These are phyloP conservation scores for Zosterops borbonicus DNA, from an alignment of 2,113 vertebrate species.

Conservation along the genomic window DNA sequence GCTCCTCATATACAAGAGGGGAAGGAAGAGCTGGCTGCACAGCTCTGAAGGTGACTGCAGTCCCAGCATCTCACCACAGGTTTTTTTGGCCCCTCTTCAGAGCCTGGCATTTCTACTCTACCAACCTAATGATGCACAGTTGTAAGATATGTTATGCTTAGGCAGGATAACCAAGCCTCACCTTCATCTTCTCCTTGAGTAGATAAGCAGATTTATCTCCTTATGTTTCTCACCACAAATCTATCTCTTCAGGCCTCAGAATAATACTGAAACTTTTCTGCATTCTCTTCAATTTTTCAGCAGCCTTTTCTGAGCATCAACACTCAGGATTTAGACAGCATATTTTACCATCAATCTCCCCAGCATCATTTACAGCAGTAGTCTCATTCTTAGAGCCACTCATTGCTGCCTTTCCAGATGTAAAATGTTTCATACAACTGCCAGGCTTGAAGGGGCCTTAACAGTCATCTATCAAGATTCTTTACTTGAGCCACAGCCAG, in stretches of 20 bases:
- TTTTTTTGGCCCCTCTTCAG: not conserved
- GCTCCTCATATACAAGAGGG: not conserved
- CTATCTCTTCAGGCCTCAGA: not conserved
- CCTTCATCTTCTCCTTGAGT: not conserved
- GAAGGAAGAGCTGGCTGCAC: not conserved
- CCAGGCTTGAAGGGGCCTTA: not conserved
- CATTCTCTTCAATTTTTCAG: not conserved
- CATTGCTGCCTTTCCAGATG: not conserved
- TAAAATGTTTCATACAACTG: not conserved
- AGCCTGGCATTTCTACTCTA: not conserved
- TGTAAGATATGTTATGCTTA: not conserved
- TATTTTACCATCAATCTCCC: not conserved
- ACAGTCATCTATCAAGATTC: not conserved
- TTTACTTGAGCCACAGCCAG: not conserved
- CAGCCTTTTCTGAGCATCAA: not conserved
- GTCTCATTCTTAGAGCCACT: not conserved
- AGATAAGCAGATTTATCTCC: conserved; percentile 19
- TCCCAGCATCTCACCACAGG: not conserved
- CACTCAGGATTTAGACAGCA: not conserved
- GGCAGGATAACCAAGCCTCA: not conserved
- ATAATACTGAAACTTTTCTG: not conserved
- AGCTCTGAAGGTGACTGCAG: not conserved
- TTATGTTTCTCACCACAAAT: not conserved
- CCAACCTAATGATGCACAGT: not conserved
- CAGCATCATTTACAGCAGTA: not conserved